A percentile compares a stretch with the other conserved stretches of the same genome.
These are phyloP conservation scores for Leucozona laternaria DNA, from an alignment of 2,888 invertebrate species.

Conservation along the genomic window DNA sequence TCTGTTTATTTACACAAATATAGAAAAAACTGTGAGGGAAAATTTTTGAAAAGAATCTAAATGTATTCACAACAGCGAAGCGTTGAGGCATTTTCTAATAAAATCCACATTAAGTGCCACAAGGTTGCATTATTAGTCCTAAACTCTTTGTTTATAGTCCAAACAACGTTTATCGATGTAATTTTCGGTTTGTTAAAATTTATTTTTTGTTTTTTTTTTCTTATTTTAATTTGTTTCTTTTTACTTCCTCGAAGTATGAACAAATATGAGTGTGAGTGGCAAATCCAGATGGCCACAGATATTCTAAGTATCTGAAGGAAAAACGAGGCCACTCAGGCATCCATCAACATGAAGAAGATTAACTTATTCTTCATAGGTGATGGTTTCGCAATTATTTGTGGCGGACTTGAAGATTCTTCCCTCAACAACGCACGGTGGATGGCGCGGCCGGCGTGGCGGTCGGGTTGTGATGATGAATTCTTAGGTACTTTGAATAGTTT, in stretches of 20 bases:
- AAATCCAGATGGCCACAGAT: conserved; percentile 57
- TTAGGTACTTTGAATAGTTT: conserved; percentile 19
- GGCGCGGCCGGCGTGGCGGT: not conserved
- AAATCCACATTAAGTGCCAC: conserved; percentile 57
- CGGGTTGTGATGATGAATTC: conserved; percentile 48
- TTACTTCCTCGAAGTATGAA: conserved; percentile 3
- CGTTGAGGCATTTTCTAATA: conserved; percentile 43
- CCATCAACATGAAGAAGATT: conserved; percentile 67
- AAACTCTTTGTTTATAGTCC: conserved; percentile 64
- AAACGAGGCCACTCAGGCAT: conserved; percentile 68
- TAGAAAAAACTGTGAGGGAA: conserved; percentile 11
- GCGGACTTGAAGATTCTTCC: conserved; percentile 26
- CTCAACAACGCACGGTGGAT: not conserved
- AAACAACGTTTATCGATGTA: conserved; percentile 52
- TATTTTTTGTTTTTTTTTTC: not conserved
- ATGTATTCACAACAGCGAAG: conserved; percentile 1
- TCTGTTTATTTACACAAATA: conserved; percentile 61
- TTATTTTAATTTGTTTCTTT: not conserved
- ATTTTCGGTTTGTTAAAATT: conserved; percentile 44
- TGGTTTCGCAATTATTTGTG: conserved; percentile 40
- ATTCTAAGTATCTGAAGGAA: conserved; percentile 13
- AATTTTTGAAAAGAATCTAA: conserved; percentile 8
- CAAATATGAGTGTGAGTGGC: conserved; percentile 40
- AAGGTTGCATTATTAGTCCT: conserved; percentile 71
- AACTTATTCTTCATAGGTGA: conserved; percentile 64